Evolutionary conservation across 2,113 vertebrate genomes (phyloP).

Genomic region (Struthidea cinerea): DNA sequence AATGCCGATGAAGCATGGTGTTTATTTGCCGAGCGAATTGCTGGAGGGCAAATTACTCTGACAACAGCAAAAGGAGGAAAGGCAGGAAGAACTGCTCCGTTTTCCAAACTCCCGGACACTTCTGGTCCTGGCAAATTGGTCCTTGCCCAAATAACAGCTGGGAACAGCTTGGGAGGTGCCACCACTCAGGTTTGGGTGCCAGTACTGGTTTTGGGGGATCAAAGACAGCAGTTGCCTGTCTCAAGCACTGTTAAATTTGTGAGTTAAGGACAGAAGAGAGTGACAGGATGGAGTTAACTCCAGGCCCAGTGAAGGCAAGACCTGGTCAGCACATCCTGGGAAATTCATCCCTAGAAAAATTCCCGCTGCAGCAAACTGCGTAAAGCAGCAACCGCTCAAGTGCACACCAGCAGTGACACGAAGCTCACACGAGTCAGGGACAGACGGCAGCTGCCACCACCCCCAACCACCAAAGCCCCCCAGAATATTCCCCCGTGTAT

Average conservation of each 20-base stretch:
- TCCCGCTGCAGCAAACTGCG: not conserved
- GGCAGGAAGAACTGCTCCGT: not conserved
- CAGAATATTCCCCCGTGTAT: too few species aligned
- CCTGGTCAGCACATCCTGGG: not conserved
- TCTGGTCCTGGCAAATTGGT: not conserved
- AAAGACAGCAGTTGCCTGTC: not conserved
- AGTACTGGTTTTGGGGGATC: not conserved
- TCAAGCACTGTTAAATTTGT: not conserved
- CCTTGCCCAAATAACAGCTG: not conserved
- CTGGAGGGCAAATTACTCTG: not conserved
- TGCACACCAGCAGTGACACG: not conserved
- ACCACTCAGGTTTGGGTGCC: not conserved
- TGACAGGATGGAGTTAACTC: not conserved
- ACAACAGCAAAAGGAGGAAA: not conserved
- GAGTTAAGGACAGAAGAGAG: not conserved
- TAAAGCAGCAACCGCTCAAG: not conserved
- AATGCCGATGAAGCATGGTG: not conserved
- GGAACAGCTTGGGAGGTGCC: not conserved
- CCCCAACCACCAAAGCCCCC: not conserved
- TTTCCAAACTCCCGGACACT: not conserved
- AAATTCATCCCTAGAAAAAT: not conserved
- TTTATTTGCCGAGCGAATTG: not conserved
- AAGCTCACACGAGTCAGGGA: not conserved
- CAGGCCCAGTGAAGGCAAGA: accelerated
- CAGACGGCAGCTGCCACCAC: not conserved